Evolutionary conservation across 2,113 vertebrate genomes (phyloP).

Genomic region (Abramis brama): DNA sequence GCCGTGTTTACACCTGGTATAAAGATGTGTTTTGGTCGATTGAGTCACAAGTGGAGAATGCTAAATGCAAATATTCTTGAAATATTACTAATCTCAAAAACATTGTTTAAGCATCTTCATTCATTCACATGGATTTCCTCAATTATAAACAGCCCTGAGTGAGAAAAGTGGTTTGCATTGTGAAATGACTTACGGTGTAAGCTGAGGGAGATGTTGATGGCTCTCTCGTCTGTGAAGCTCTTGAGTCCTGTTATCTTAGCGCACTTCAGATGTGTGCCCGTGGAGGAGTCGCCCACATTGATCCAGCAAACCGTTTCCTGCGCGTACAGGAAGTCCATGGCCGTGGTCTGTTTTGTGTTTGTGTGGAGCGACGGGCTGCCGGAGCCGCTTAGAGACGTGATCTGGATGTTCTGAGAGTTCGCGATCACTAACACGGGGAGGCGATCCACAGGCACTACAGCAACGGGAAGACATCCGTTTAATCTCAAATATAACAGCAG

Average conservation of each 20-base stretch:
- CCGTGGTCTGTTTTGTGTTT: constrained; percentile 93
- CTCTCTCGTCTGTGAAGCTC: constrained; percentile 87
- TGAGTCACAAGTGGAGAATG: no score
- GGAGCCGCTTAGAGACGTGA: constrained; percentile 87
- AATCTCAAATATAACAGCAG: background rate
- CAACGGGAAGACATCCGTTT: background rate
- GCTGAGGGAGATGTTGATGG: constrained; percentile 96
- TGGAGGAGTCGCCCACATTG: constrained; percentile 86
- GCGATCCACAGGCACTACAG: constrained; percentile 85
- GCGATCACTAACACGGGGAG: constrained; percentile 92
- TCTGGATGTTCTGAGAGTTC: constrained; percentile 97
- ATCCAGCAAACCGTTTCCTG: constrained; percentile 97
- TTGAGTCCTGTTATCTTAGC: constrained; percentile 94
- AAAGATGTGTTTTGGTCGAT: no score
- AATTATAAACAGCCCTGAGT: background rate
- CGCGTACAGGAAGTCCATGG: constrained; percentile 95
- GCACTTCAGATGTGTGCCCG: constrained; percentile 90
- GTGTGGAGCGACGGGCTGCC: constrained; percentile 87
- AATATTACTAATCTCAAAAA: no score
- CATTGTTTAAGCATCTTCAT: no score
- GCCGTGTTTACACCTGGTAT: no score
- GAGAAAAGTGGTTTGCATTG: background rate
- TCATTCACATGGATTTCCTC: background rate
- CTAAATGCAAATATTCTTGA: no score
- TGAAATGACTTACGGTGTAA: constrained; percentile 88